Evolutionary conservation across 2,113 vertebrate genomes (phyloP).

Genomic region (Piprites chloris): DNA sequence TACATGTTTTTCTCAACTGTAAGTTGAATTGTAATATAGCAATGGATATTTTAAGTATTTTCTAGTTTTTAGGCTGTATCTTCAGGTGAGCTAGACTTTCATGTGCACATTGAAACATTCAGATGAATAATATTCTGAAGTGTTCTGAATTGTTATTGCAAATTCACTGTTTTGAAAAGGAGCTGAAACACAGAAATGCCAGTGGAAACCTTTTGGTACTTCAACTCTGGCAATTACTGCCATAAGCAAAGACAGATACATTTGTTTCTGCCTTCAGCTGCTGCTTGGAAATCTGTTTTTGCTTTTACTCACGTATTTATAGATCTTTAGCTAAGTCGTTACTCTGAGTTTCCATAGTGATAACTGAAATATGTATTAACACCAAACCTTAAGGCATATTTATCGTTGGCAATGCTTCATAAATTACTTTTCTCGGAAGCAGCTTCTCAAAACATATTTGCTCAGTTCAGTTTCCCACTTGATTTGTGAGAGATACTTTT

Average conservation of each 20-base stretch:
- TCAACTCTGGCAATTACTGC: not conserved
- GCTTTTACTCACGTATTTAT: constrained; percentile 45
- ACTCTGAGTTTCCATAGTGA: constrained; percentile 58
- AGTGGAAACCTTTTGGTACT: constrained; percentile 19
- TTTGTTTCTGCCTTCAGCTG: constrained; percentile 31
- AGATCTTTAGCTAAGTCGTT: constrained; percentile 44
- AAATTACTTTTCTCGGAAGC: constrained; percentile 49
- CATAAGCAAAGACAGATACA: constrained; percentile 36
- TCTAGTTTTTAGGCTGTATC: not conserved
- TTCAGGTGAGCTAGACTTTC: not conserved
- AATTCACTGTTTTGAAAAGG: not conserved
- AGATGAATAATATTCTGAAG: not conserved
- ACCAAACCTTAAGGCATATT: constrained; percentile 50
- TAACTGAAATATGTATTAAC: constrained; percentile 61
- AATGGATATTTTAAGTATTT: not conserved
- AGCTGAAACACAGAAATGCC: constrained; percentile 1
- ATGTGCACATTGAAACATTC: not conserved
- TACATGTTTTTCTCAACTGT: not conserved
- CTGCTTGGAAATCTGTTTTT: constrained; percentile 44
- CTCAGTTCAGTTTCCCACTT: constrained; percentile 40
- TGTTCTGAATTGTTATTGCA: not conserved
- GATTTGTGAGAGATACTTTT: constrained; percentile 46
- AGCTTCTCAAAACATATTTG: constrained; percentile 57
- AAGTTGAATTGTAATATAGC: not conserved
- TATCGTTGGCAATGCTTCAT: constrained; percentile 43